phyloP scores from a whole-genome alignment of 2,113 vertebrate species.

The Mirza zaza region DNA sequence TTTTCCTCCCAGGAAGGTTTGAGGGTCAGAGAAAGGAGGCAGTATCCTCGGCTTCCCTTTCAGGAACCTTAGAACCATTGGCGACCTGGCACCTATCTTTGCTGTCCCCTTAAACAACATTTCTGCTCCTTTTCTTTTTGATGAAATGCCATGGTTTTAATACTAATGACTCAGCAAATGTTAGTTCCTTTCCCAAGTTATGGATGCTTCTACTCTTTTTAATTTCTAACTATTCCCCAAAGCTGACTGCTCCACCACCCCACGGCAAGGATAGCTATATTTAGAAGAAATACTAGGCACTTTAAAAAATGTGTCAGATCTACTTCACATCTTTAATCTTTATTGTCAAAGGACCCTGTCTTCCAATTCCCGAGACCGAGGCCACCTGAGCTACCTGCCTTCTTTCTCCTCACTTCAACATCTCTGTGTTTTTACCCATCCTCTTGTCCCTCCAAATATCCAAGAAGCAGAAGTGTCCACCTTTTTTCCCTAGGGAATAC shows the following conservation, averaged over 20 bases:
- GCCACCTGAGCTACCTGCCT: background rate
- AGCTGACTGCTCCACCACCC: background rate
- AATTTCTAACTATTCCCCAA: background rate
- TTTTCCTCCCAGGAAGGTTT: background rate
- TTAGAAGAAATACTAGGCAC: slow-evolving; percentile 31
- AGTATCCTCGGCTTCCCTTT: background rate
- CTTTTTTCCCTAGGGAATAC: background rate
- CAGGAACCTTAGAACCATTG: background rate
- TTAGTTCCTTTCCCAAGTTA: background rate
- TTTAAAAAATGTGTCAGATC: background rate
- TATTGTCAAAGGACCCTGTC: background rate
- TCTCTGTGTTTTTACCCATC: background rate
- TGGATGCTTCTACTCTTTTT: background rate
- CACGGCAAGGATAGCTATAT: background rate
- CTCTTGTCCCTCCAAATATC: background rate
- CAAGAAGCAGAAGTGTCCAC: background rate
- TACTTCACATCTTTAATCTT: background rate
- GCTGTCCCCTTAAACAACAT: background rate
- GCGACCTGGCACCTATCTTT: background rate
- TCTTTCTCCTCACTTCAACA: background rate
- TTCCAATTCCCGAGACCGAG: background rate
- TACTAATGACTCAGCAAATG: background rate
- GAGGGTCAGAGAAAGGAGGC: background rate
- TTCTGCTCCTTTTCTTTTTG: background rate
- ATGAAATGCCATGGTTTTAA: background rate